A percentile compares a stretch with the other conserved stretches of the same genome.
Evolutionary conservation across 2,888 invertebrate species (phyloP).

Genomic region (Cerceris rybyensis): DNA sequence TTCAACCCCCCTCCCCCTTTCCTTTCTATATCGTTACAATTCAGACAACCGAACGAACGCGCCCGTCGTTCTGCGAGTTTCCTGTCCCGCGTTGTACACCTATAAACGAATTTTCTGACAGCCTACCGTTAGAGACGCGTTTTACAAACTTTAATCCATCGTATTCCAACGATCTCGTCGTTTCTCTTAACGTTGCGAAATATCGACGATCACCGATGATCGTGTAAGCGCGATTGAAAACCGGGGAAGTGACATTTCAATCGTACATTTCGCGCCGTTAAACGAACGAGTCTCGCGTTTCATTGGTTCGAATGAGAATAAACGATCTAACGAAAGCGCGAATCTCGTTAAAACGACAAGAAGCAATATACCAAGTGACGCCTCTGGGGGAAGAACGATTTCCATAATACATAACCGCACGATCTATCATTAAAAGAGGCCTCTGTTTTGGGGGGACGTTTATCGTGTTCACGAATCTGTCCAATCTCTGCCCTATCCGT

Average conservation of each 20-base stretch:
- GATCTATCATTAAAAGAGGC: conserved; percentile 55
- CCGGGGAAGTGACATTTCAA: conserved; percentile 53
- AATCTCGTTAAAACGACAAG: neutral
- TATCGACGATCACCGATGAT: conserved; percentile 14
- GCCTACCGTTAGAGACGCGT: conserved; percentile 33
- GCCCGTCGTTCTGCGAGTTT: conserved; percentile 12
- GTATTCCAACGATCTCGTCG: neutral
- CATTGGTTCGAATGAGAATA: neutral
- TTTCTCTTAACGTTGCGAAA: conserved; percentile 30
- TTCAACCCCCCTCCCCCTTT: conserved; percentile 45
- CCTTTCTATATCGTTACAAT: conserved; percentile 37
- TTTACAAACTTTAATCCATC: neutral
- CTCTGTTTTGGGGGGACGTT: conserved; percentile 25
- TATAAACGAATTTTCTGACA: conserved; percentile 30
- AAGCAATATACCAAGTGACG: conserved; percentile 3
- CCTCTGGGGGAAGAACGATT: conserved; percentile 56
- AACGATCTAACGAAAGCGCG: neutral
- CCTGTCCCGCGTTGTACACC: conserved; percentile 27
- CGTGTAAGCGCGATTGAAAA: conserved; percentile 42
- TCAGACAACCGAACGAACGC: conserved; percentile 44
- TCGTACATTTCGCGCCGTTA: conserved; percentile 29
- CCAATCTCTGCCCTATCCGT: neutral
- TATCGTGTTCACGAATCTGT: conserved; percentile 21
- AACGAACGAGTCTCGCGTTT: conserved; percentile 7
- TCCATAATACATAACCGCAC: conserved; percentile 33